A percentile compares a stretch with the other conserved stretches of the same genome.
phyloP scores from a whole-genome alignment of 2,113 vertebrate genomes.

The Python bivittatus region DNA sequence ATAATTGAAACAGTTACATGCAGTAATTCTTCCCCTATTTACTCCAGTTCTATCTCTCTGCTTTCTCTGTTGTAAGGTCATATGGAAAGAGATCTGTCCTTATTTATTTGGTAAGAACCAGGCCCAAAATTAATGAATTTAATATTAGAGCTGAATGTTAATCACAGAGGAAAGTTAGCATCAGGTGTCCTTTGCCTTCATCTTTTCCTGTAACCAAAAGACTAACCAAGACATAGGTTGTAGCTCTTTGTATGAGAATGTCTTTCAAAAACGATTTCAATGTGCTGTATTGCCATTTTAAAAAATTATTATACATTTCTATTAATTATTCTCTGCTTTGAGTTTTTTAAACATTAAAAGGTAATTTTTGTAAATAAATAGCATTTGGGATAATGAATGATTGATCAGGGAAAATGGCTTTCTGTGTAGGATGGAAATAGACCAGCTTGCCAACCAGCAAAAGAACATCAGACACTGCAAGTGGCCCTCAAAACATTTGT shows the following conservation, averaged over 20 bases:
- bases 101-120: not conserved
- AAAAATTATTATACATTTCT: not conserved
- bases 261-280: not conserved
- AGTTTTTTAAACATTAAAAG: no score
- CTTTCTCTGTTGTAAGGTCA: not conserved
- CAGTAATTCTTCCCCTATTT: not conserved
- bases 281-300: not conserved
- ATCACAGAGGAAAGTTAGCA: not conserved
- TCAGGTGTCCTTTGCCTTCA: not conserved
- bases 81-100: not conserved
- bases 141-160: not conserved
- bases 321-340: no score
- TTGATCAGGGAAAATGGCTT: not conserved
- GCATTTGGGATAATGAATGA: not conserved
- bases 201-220: not conserved
- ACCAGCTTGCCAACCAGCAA: not conserved
- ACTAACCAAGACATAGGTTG: not conserved
- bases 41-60: no score
- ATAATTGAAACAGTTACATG: not conserved
- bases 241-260: not conserved
- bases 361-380: no score
- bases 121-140: not conserved
- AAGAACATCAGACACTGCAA: not conserved
- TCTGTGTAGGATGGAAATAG: not conserved
- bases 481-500: no score